Conservation (phyloP, 2,113 vertebrate genomes). For the Arenaria interpres region DNA sequence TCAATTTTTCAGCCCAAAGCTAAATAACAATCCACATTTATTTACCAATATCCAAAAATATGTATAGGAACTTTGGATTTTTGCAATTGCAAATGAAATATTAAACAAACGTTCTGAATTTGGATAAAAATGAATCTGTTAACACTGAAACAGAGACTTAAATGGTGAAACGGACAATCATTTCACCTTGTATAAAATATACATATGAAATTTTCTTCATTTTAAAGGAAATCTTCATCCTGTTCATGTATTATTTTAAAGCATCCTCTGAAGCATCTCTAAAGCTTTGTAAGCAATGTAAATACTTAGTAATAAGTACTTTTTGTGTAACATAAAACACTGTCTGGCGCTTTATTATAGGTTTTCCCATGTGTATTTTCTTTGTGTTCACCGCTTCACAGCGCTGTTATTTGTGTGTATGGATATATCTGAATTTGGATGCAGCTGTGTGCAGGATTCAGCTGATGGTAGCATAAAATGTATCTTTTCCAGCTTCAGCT, state of each 20-base stretch:
- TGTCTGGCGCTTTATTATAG: background rate
- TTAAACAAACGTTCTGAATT: background rate
- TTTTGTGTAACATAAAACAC: background rate
- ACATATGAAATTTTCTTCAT: background rate
- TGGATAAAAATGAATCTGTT: background rate
- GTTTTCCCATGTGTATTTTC: background rate
- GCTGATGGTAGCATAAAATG: background rate
- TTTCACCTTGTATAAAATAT: background rate
- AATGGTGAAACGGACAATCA: background rate
- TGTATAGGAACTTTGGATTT: background rate
- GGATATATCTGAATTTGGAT: background rate
- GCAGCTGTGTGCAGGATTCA: conserved; percentile 11
- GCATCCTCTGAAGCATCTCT: background rate
- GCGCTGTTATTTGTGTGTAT: background rate
- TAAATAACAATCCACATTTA: background rate
- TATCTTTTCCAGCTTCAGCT: background rate
- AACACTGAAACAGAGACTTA: background rate
- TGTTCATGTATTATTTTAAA: background rate
- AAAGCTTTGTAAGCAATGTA: background rate
- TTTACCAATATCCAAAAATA: background rate
- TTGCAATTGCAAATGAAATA: background rate
- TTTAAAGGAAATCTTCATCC: background rate
- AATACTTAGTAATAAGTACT: background rate
- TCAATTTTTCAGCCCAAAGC: background rate
- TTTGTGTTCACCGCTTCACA: background rate